Evolutionary conservation across 2,888 invertebrate genomes (phyloP), one percentile per base, ranked within the genome.

Genomic region (Cosmia trapezina): DNA sequence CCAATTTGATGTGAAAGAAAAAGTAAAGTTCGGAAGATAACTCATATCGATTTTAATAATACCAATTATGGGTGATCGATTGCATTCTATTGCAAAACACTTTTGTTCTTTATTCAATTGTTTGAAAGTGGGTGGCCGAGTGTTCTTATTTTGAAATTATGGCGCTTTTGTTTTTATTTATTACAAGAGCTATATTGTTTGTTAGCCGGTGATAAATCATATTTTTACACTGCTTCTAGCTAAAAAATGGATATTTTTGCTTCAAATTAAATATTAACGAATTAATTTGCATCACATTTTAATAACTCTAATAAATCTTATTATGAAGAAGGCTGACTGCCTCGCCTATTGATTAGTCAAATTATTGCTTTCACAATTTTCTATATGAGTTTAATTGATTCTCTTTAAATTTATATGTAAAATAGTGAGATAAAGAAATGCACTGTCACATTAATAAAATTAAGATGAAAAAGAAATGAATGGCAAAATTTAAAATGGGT

Each of bases 61-160:
- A 86, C 83, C 87, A 87, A 85, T 89, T 87, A 87, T 84, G 79
- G 86, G 86, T 89, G 88, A 91, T 91, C 87, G 37, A 90, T 90
- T 87, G 87, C 84, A 86, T 80, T 86, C 80, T 80, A 86, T 89
- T 90, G 85, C 89, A 73, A 88, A 91, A 91, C 82, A 83, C 83
- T 88, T 86, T 89, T 89, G 88, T 89, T 85, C 59, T 74, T 76
- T 80, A 83, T 84, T 88, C 84, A 86, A 89, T 91, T 91, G 89
- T 91, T 87, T 60, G 68, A 83, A 89, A 85, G 73, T 87, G 79
- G 84, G 85, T 84, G 85, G 78, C 80, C 77, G 65, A 53, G 77
- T 83, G 82, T 87, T 87, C 86, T 76, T 83, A 75, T 87, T 90
- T 88, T 72, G 75, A 86, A 87, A 84, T 28, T 62, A 56, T 51